Evolutionary conservation across 2,113 vertebrate genomes (phyloP).

Genomic region (Nansenia antarctica): DNA sequence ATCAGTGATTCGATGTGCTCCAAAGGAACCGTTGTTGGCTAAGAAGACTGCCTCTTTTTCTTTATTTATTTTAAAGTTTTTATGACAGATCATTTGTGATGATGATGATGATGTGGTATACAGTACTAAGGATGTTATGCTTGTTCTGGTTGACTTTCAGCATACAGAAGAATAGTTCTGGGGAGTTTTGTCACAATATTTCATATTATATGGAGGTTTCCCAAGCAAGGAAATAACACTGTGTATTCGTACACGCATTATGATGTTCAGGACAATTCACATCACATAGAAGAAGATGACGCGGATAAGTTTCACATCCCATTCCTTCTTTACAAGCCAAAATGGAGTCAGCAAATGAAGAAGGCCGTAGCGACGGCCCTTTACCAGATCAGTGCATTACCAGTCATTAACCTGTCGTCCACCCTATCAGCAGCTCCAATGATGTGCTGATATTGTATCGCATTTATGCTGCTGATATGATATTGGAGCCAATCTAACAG

Average conservation of each 20-base stretch:
- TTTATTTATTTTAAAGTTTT: conserved; percentile 35
- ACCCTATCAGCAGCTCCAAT: not conserved
- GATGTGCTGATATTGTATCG: not conserved
- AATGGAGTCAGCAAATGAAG: no score
- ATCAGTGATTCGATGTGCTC: conserved; percentile 73
- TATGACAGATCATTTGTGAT: conserved; percentile 55
- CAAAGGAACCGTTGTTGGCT: conserved; percentile 67
- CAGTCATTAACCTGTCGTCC: not conserved
- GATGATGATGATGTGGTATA: conserved; percentile 22
- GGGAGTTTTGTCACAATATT: no score
- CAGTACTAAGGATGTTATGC: conserved; percentile 4
- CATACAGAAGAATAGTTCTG: no score
- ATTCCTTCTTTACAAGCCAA: no score
- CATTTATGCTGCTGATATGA: not conserved
- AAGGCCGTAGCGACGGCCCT: no score
- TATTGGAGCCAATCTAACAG: not conserved
- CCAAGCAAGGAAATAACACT: no score
- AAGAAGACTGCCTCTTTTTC: conserved; percentile 55
- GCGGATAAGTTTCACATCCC: no score
- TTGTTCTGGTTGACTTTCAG: not conserved
- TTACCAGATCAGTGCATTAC: not conserved
- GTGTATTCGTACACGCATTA: no score
- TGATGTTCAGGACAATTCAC: no score
- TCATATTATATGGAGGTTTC: no score
- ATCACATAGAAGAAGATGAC: no score